These are phyloP conservation scores for Etheostoma perlongum DNA, from an alignment of 2,797 vertebrate species.

Conservation along the genomic window DNA sequence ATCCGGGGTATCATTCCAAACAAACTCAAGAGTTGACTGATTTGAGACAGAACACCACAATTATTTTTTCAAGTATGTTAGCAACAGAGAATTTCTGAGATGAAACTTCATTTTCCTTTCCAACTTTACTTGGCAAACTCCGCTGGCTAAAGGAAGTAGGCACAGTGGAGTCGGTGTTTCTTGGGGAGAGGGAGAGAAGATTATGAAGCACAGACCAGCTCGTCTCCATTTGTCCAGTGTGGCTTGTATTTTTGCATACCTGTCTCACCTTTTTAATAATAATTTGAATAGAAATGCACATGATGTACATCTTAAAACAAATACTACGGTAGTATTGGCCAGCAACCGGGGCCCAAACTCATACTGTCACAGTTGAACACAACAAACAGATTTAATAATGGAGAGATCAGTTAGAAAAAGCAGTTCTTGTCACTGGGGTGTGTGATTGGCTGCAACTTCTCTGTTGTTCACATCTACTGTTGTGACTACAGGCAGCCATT, in stretches of 20 bases:
- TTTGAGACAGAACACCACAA: conserved; percentile 44
- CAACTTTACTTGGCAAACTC: conserved; percentile 60
- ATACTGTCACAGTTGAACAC: not conserved
- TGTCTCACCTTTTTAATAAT: conserved; percentile 17
- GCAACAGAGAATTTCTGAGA: conserved; percentile 48
- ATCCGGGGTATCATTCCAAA: conserved; percentile 40
- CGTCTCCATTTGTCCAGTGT: conserved; percentile 2
- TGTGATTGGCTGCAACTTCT: conserved; percentile 36
- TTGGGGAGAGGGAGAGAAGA: conserved; percentile 33
- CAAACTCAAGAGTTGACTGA: conserved; percentile 20
- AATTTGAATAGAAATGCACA: not conserved
- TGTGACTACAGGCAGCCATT: conserved; percentile 68
- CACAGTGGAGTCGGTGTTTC: conserved; percentile 35
- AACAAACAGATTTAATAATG: conserved; percentile 23
- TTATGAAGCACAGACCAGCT: conserved; percentile 54
- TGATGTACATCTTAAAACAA: not conserved
- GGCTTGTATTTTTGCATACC: conserved; percentile 19
- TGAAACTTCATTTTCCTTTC: conserved; percentile 51
- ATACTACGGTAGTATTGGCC: not conserved
- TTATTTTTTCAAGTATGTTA: conserved; percentile 45
- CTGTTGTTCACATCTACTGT: conserved; percentile 58
- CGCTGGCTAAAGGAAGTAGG: conserved; percentile 49
- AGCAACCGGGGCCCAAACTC: conserved; percentile 1
- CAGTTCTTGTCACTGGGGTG: not conserved
- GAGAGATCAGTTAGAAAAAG: not conserved